phyloP scores from a whole-genome alignment of 2,888 invertebrate species.

The Tenthredo scrophulariae region DNA sequence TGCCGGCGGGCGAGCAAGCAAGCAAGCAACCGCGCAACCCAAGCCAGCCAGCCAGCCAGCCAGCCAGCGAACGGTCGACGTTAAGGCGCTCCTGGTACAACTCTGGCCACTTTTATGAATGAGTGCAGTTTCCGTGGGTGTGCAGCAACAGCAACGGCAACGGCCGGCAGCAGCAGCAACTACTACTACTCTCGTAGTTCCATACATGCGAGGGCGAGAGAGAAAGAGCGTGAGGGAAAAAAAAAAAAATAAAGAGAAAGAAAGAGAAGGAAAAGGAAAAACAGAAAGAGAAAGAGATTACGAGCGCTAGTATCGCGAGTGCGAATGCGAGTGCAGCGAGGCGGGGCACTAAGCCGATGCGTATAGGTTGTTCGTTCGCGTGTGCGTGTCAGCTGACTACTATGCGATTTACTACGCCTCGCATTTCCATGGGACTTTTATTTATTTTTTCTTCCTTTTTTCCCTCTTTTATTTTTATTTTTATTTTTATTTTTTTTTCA shows the following conservation, averaged over 20 bases:
- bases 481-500: not conserved
- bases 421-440: conserved; percentile 38
- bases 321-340: conserved; percentile 17
- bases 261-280: not conserved
- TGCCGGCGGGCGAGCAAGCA: not conserved
- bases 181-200: conserved; percentile 40
- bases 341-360: conserved; percentile 12
- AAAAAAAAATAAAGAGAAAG: not conserved
- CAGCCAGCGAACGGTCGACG: conserved; percentile 11
- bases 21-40: not conserved
- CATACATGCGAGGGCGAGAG: conserved; percentile 21
- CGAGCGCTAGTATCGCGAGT: not conserved
- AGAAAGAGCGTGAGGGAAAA: not conserved
- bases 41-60: not conserved
- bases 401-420: conserved; percentile 52
- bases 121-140: conserved; percentile 74
- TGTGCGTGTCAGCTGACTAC: conserved; percentile 53
- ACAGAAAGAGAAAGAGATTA: not conserved
- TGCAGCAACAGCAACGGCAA: conserved; percentile 63
- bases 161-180: conserved; percentile 50
- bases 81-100: conserved; percentile 58
- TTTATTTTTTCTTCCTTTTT: not conserved
- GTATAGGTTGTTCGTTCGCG: conserved; percentile 36
- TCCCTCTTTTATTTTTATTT: not conserved
- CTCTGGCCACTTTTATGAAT: conserved; percentile 72